Evolutionary conservation across 2,113 vertebrate species (phyloP), one percentile per base, ranked within the genome.

Genomic region (Cyanoderma ruficeps): DNA sequence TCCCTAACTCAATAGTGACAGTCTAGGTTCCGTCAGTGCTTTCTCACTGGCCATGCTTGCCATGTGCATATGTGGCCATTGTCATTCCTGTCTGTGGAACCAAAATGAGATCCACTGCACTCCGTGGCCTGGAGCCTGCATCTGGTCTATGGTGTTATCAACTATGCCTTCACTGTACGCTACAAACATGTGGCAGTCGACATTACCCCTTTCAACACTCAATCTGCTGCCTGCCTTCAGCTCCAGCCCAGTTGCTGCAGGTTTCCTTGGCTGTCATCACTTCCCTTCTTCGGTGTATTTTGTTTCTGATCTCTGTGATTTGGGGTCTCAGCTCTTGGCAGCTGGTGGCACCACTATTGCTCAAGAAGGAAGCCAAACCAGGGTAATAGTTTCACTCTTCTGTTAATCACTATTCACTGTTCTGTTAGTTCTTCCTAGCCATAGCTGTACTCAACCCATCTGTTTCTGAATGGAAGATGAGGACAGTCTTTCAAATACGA

Each of bases 61-160:
- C 33, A 8, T 6, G 17, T 33, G 30, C 0, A 1, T 27, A 12
- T 30, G 47, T 21, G n/a, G 56, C 39, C 22, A 28, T 19, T 0
- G 0, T 39, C 5, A 5, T 39, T 83, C 31, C 68, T 83, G 52
- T 23, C 47, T 46, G 35, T 49, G 49, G 61, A 88, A 67, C 56
- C 49, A 57, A 23, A 46, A 49, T 0, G 7, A 86, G 70, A 85
- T 65, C 55, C 10, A 3, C 5, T 37, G 49, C 57, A 35, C 22
- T 49, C n/a, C 59, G 69, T 85, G 67, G 78, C 41, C 20, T 27
- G 63, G 25, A 83, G 59, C 20, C 61, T 60, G 44, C 37, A 60
- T 35, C 44, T 47, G 57, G n/a, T 50, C 47, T 35, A 4, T 0
- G 2, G 55, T 72, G 59, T 70, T 37, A 8, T 9, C 3, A 0